Conservation (phyloP, 2,888 invertebrate genomes). For the Neocrepidodera transversa region DNA sequence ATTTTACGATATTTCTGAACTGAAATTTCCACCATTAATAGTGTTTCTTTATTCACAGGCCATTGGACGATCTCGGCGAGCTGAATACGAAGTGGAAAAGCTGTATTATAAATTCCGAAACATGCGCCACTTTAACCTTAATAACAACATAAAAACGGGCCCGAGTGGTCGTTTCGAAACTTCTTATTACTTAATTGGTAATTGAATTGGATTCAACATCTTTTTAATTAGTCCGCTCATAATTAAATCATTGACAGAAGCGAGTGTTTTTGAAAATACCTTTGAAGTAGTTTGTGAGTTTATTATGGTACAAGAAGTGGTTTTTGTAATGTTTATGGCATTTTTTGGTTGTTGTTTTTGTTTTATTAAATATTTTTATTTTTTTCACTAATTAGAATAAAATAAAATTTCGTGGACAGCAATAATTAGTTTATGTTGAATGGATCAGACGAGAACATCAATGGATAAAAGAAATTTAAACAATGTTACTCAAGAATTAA, state of each 20-base stretch:
- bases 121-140: constrained; percentile 47
- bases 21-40: constrained; percentile 24
- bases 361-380: too few species aligned
- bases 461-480: too few species aligned
- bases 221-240: constrained; percentile 31
- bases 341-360: too few species aligned
- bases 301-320: too few species aligned
- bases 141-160: constrained; percentile 46
- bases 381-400: too few species aligned
- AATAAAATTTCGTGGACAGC: too few species aligned
- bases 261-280: too few species aligned
- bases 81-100: constrained; percentile 54
- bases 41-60: constrained; percentile 50
- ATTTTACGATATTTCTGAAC: neutral
- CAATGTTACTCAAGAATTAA: too few species aligned
- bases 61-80: constrained; percentile 50
- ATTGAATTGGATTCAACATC: constrained; percentile 33
- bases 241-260: constrained; percentile 26
- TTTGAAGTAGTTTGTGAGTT: too few species aligned
- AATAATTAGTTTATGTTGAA: too few species aligned
- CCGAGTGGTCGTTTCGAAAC: constrained; percentile 27
- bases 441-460: too few species aligned
- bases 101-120: constrained; percentile 51
- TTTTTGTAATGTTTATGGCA: too few species aligned
- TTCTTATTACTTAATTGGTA: constrained; percentile 35